Conservation (phyloP, 2,888 invertebrate species). For the Heliconius sara region DNA sequence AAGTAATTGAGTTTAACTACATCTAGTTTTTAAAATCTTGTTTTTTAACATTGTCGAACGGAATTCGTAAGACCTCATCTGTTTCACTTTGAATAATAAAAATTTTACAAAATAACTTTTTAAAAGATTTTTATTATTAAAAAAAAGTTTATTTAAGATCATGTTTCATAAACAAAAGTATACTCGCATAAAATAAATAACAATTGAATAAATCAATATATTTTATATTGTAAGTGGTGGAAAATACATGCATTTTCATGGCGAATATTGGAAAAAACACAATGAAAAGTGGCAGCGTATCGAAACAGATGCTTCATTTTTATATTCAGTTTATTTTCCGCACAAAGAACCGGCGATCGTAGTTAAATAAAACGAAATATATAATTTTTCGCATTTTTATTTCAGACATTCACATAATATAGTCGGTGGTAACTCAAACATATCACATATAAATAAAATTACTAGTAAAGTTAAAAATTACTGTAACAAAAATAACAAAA, state of each 20-base stretch:
- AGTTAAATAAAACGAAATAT: constrained; percentile 43
- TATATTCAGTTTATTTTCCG: constrained; percentile 11
- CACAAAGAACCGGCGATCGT: constrained; percentile 1
- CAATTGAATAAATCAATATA: constrained; percentile 23
- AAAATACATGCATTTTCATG: constrained; percentile 24
- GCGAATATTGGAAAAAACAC: constrained; percentile 25
- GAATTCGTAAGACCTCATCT: neutral
- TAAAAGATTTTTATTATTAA: neutral
- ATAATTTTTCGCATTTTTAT: constrained; percentile 50
- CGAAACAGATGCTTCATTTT: constrained; percentile 18
- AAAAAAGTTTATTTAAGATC: neutral
- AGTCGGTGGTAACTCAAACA: constrained; percentile 62
- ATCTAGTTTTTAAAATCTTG: no score
- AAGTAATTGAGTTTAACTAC: no score
- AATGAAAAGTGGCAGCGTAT: constrained; percentile 16
- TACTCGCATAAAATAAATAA: constrained; percentile 4
- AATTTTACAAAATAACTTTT: neutral
- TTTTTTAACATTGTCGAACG: no score
- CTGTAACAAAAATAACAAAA: constrained; percentile 50
- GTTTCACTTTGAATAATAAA: neutral
- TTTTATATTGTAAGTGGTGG: constrained; percentile 21
- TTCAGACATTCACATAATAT: constrained; percentile 53
- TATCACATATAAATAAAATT: constrained; percentile 53
- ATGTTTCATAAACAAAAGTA: constrained; percentile 17
- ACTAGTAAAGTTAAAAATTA: constrained; percentile 49